Evolutionary conservation across 1,140 invertebrate genomes (phyloP), one percentile per base, ranked within the genome.

Genomic region (Platorchestia sp.): DNA sequence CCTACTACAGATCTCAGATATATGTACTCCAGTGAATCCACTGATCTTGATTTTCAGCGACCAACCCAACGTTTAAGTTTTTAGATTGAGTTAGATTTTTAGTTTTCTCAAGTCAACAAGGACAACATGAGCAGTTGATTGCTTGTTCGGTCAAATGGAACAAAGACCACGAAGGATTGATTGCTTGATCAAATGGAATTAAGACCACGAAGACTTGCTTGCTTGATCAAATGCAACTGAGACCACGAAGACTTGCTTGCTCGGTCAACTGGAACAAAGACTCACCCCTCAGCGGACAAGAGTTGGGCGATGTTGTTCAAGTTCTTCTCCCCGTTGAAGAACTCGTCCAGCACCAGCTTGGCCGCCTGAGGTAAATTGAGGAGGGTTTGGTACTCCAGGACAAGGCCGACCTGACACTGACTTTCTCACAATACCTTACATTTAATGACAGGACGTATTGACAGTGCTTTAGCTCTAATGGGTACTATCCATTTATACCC

Each of bases 281-380:
- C 87, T 90, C 87, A 90, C 87, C 97, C 95, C 97, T 97, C 95
- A 47, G 97, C 97, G 45, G 95, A 95, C 43, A 93, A 97, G 96
- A 95, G 97, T 96, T 96, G 96, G 97, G 95, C 97, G 97, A 96
- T 97, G 97, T 95, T 97, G 97, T 87, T 98, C 97, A 51, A 97
- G 97, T 95, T 96, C 51, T 95, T 95, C 96, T 98, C 97, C 43
- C 98, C 97, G 95, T 97, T 97, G 97, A 99, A 99, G 97, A 98
- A 98, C 97, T 99, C 98, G 96, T 99, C 98, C 96, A 99, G 97
- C 95, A 99, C 98, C 96, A 99, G 97, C 97, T 99, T 99, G 93
- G 98, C 98, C 96, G 98, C 98, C 98, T 99, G 96, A 42, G 97
- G 97, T 95, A 59, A 36, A 36, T 1, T 75, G 91, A n/a, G 3